Percentiles rank a stretch among this genome's conserved stretches.
Evolutionary conservation across 2,113 vertebrate genomes (phyloP).

Genomic region (Isichthys henryi): DNA sequence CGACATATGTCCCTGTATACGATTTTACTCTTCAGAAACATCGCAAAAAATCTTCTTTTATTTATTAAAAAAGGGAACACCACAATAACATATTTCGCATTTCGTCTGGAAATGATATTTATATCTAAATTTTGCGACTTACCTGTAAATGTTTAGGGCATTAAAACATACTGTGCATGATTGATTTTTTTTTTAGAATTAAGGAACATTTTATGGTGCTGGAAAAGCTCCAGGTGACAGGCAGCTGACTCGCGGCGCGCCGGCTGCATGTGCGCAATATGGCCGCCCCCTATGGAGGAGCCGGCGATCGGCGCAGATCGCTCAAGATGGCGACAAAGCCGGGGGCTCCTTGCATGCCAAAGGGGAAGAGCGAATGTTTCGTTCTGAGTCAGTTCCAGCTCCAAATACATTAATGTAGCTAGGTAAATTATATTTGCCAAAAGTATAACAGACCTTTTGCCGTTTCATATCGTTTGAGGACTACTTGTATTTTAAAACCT

Average conservation of each 20-base stretch:
- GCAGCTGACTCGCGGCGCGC: background rate
- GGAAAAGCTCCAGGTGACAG: background rate
- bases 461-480: background rate
- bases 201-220: background rate
- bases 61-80: background rate
- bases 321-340: background rate
- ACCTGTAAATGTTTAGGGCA: background rate
- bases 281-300: background rate
- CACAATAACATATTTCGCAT: background rate
- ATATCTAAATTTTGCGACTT: background rate
- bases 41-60: background rate
- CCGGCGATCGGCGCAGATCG: background rate
- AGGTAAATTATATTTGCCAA: background rate
- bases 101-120: background rate
- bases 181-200: background rate
- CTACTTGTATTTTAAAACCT: background rate
- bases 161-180: background rate
- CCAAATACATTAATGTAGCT: background rate
- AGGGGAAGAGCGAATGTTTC: background rate
- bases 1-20: background rate
- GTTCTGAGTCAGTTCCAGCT: background rate
- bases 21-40: background rate
- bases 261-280: background rate
- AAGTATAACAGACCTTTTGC: background rate
- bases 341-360: background rate